Evolutionary conservation across 2,797 vertebrate genomes (phyloP), one percentile per base, ranked within the genome.

Genomic region (Peromyscus nudipes): DNA sequence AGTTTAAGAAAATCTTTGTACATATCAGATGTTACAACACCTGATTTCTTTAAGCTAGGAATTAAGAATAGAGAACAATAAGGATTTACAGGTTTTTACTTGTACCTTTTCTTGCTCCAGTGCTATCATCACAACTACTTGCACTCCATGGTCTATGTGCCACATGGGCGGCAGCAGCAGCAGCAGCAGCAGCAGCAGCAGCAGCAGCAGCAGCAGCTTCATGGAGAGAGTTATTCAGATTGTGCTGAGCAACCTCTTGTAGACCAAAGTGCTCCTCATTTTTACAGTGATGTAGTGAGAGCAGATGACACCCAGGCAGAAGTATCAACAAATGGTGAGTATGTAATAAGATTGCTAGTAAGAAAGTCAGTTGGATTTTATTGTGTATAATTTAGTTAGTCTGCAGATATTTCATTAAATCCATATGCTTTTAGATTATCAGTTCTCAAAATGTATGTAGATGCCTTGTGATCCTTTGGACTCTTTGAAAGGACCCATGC

Each of bases 71-170:
- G 77, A 40, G 29, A 93, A 79, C 10, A 73, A 49, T n/a, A 86
- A 79, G 34, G 14, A 60, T 37, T 75, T 64, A 8, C 23, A 64
- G 43, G 29, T 60, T 84, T 93, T 62, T 34, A 10, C 12, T 69
- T 81, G 52, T 92, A 6, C 46, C 25, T 46, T 87, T 60, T 97
- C 93, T 97, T 95, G 29, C 37, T 37, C 4, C 97, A 99, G 99
- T 99, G 99, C 97, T 99, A 98, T 97, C 99, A 99, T 77, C 99
- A 99, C 98, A 99, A 97, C 98, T 99, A 98, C 75, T 99, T 99
- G 99, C 98, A 99, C 67, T 98, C 99, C 46, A 95, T 99, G 98
- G 95, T 99, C 65, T 99, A 98, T 14, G 49, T 99, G 96, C 99
- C 99, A 93, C 99, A 99, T 89, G 83, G 99, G 93, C 99, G 99